Evolutionary conservation across 1,140 invertebrate genomes (phyloP).

Genomic region (Microvelia longipes): DNA sequence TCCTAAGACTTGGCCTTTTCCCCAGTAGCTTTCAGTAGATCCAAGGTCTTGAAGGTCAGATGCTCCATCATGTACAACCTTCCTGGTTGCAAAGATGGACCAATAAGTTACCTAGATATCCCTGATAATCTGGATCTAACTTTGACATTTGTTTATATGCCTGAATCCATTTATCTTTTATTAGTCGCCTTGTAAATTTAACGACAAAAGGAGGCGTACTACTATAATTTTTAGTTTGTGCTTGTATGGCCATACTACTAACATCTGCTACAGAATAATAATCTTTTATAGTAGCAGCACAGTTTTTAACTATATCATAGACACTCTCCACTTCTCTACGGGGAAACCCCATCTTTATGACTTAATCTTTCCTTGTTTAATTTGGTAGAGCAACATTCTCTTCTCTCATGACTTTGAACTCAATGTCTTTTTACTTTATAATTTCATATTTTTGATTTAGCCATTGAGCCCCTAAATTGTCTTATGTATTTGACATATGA

Average conservation of each 20-base stretch:
- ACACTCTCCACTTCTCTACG: neutral
- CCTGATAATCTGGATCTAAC: neutral
- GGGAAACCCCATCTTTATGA: neutral
- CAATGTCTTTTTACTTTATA: too few species aligned
- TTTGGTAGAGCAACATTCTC: neutral
- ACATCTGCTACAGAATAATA: neutral
- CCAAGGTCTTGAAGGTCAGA: neutral
- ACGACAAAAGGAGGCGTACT: neutral
- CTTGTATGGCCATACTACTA: neutral
- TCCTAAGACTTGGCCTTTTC: neutral
- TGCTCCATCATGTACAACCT: neutral
- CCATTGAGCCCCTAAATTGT: too few species aligned
- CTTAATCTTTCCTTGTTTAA: neutral
- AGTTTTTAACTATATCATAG: neutral
- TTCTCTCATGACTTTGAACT: neutral
- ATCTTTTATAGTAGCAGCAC: neutral
- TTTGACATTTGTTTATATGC: neutral
- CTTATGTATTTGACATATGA: too few species aligned
- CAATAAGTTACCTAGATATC: neutral
- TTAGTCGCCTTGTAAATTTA: neutral
- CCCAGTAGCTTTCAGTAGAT: neutral
- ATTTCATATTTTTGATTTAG: too few species aligned
- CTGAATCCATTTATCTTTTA: neutral
- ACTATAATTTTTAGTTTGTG: neutral
- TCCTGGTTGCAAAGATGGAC: neutral